A percentile compares a stretch with the other conserved stretches of the same genome.
Evolutionary conservation across 2,888 invertebrate genomes (phyloP).

Genomic region (Pterostichus niger): DNA sequence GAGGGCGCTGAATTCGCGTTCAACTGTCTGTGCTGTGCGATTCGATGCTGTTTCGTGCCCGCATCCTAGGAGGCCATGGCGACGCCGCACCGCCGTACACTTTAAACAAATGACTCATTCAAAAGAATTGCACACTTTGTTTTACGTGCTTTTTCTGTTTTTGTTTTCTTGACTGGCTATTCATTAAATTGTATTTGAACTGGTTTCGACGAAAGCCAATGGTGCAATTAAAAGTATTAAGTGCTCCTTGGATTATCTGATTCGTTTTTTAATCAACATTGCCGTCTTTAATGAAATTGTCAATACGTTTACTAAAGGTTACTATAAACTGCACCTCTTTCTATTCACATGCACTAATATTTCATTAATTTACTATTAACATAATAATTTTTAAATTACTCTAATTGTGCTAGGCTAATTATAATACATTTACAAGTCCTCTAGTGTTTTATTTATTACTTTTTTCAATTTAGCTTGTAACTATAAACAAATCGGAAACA

Average conservation of each 20-base stretch:
- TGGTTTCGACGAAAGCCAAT: constrained; percentile 57
- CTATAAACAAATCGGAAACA: no score
- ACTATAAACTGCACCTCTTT: constrained; percentile 19
- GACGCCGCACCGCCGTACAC: constrained; percentile 35
- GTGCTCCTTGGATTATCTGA: constrained; percentile 52
- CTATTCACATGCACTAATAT: background rate
- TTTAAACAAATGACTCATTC: constrained; percentile 65
- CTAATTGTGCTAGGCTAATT: no score
- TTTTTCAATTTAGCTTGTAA: no score
- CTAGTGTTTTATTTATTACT: background rate
- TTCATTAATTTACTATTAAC: constrained; percentile 10
- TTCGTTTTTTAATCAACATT: constrained; percentile 55
- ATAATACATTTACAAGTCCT: background rate
- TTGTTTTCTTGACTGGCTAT: constrained; percentile 54
- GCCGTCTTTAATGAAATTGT: constrained; percentile 53
- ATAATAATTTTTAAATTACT: constrained; percentile 23
- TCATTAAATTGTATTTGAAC: constrained; percentile 57
- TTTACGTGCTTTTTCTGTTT: constrained; percentile 41
- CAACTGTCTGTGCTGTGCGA: constrained; percentile 40
- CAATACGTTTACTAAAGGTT: constrained; percentile 40
- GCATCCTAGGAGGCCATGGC: constrained; percentile 22
- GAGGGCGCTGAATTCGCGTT: constrained; percentile 55
- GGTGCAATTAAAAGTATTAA: constrained; percentile 58
- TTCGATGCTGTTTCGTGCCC: constrained; percentile 33
- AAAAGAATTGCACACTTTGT: constrained; percentile 62